Evolutionary conservation across 2,888 invertebrate genomes (phyloP), one percentile per base, ranked within the genome.

Genomic region (Drosophila pegasa): DNA sequence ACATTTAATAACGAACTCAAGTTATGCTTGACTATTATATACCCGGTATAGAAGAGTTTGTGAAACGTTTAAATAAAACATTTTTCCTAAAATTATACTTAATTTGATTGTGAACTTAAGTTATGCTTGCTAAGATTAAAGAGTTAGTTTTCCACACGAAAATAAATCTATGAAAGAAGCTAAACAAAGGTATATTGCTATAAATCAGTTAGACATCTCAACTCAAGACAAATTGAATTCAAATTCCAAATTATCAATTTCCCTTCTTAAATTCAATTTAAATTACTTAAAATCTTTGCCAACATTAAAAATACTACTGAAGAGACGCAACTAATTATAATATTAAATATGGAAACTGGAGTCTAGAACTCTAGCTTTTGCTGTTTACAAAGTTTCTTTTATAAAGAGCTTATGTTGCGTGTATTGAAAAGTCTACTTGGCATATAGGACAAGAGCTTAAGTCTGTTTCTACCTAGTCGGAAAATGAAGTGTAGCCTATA

Each of bases 371-470:
- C 10, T 2, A 27, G 10, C 6, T 45, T 10, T 10, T 10, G 16
- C 45, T 12, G 22, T 50, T 29, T 29, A 29, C 18, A 29, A 47
- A 29, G 45, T 47, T 47, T 47, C 18, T 29, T 31, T 31, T 20
- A 14, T 20, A 25, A 35, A 16, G 22, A 25, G 20, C 31, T 50
- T 35, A 25, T 10, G 12, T 27, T 35, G 35, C 22, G 1, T n/a
- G 10, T 41, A 41, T 55, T 14, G 25, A 18, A 33, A 33, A 27
- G 3, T 55, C 14, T 27, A 12, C 33, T 9, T 25, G 18, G 45
- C 22, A 55, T 31, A 27, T 35, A 14, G 31, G 35, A 10, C 25
- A 56, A 41, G 43, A 16, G 31, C 55, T 33, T 25, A n/a, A 43
- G 41, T 55, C 55, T 43, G 22, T 12, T 27, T 14, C 27, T 16